phyloP scores from a whole-genome alignment of 2,113 vertebrate genomes.

The Mesembrinibis cayennensis region DNA sequence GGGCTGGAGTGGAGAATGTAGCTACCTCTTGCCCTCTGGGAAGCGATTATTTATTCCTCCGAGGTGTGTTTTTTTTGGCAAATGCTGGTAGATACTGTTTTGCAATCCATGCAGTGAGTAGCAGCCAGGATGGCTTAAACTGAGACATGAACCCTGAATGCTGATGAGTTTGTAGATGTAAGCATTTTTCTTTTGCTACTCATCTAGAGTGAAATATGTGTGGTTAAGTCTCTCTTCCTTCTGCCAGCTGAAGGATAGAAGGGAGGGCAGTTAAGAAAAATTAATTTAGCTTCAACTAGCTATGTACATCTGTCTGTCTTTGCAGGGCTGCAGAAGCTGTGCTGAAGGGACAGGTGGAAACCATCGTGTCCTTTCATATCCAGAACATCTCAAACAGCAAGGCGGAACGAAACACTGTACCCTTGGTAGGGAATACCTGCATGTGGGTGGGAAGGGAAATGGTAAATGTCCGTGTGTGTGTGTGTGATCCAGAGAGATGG shows the following conservation, averaged over 20 bases:
- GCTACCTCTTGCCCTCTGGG: background rate
- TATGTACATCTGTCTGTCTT: constrained; percentile 37
- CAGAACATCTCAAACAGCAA: constrained; percentile 98
- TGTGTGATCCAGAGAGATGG: background rate
- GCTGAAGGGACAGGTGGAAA: constrained; percentile 94
- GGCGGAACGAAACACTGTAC: constrained; percentile 87
- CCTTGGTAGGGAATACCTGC: constrained; percentile 82
- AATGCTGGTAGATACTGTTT: background rate
- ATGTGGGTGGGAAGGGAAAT: background rate
- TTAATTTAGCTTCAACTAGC: background rate
- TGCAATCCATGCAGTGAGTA: background rate
- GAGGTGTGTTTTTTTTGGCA: background rate
- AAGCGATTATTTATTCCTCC: background rate
- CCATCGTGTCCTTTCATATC: constrained; percentile 96
- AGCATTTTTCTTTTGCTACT: constrained; percentile 10
- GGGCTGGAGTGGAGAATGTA: background rate
- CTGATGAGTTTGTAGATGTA: background rate
- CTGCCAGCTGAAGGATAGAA: background rate
- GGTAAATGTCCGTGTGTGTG: background rate
- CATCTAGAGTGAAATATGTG: background rate
- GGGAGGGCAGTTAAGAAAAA: background rate
- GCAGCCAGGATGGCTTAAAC: background rate
- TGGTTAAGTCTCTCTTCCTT: background rate
- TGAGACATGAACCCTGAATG: background rate
- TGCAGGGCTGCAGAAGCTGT: constrained; percentile 96